Evolutionary conservation across 2,888 invertebrate genomes (phyloP).

Genomic region (Melipona bicolor): DNA sequence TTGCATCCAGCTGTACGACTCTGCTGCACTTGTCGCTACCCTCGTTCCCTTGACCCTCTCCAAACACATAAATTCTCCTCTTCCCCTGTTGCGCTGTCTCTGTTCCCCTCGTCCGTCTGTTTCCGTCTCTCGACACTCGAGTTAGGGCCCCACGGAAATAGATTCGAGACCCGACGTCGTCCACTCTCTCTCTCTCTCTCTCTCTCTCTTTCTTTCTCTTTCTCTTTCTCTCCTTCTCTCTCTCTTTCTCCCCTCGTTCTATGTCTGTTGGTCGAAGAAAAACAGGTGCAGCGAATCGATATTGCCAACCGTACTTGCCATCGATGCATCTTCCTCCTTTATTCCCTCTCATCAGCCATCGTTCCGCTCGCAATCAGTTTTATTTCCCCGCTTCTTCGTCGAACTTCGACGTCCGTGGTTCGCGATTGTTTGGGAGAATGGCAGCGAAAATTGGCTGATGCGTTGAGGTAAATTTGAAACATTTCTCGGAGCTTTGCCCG

Average conservation of each 20-base stretch:
- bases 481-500: not conserved
- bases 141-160: constrained; percentile 76
- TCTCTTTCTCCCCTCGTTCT: constrained; percentile 1
- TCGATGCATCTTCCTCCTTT: constrained; percentile 21
- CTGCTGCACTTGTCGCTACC: constrained; percentile 79
- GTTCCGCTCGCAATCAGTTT: not conserved
- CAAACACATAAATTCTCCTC: constrained; percentile 79
- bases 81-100: constrained; percentile 29
- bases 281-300: constrained; percentile 65
- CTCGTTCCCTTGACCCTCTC: constrained; percentile 82
- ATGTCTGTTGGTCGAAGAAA: constrained; percentile 40
- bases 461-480: not conserved
- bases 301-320: constrained; percentile 22
- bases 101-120: constrained; percentile 36
- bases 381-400: not conserved
- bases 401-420: not conserved
- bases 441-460: not conserved
- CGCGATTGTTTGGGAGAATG: not conserved
- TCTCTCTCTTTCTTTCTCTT: not conserved
- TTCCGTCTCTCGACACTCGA: constrained; percentile 52
- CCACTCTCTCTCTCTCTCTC: constrained; percentile 33
- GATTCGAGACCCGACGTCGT: constrained; percentile 69
- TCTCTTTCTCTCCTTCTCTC: constrained; percentile 32
- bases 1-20: constrained; percentile 75
- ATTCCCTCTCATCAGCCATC: not conserved